Conservation (phyloP, 2,797 vertebrate species). For the Lutjanus argentimaculatus region DNA sequence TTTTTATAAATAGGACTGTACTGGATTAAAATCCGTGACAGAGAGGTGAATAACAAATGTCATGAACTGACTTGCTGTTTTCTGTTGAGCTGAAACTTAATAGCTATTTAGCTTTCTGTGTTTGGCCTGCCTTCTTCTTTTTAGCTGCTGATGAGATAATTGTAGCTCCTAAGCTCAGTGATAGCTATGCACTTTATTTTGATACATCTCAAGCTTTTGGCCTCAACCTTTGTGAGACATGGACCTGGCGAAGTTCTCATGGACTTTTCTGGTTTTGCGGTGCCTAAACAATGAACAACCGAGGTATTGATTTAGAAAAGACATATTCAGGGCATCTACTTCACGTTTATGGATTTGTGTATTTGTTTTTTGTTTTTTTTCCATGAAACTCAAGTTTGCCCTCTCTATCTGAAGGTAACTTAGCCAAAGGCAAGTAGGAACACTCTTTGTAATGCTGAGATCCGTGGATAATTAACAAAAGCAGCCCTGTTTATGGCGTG, state of each 20-base stretch:
- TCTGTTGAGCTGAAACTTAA: conserved; percentile 33
- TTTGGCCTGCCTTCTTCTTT: background rate
- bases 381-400: conserved; percentile 49
- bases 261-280: background rate
- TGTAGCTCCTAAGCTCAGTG: background rate
- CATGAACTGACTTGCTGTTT: conserved; percentile 26
- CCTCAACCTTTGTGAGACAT: background rate
- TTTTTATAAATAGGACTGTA: conserved; percentile 18
- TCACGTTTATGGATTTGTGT: conserved; percentile 32
- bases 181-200: conserved; percentile 7
- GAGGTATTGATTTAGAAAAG: background rate
- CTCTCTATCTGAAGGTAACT: conserved; percentile 66
- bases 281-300: background rate
- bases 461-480: conserved; percentile 88
- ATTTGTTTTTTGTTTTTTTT: background rate
- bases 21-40: conserved; percentile 34
- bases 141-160: conserved; percentile 13
- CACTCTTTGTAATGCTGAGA: conserved; percentile 82
- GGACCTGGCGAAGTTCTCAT: background rate
- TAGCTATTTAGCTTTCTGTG: background rate
- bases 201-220: conserved; percentile 8
- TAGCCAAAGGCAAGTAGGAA: conserved; percentile 77
- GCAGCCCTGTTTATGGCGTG: conserved; percentile 80
- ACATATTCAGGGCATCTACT: conserved; percentile 12
- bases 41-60: conserved; percentile 29